Evolutionary conservation across 1,140 invertebrate species (phyloP), one percentile per base, ranked within the genome.

Genomic region (Anastrepha ludens): DNA sequence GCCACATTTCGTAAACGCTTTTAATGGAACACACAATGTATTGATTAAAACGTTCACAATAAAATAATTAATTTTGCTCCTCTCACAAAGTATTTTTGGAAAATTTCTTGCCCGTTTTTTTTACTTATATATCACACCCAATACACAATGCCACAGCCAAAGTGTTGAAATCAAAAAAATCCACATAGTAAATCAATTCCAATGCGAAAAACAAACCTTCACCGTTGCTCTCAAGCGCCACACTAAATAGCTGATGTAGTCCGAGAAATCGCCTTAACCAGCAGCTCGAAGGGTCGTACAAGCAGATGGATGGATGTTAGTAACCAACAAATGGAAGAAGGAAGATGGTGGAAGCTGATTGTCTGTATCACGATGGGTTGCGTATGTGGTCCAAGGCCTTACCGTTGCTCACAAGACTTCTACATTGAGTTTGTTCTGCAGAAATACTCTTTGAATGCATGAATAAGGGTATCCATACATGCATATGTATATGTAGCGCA

Each of bases 261-360:
- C 74, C 47, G 74, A 81, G 74, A 81, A 47, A 81, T 81, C 74
- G 74, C 74, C 74, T 81, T 81, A 81, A 81, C 74, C 74, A 81
- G 41, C n/a, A 50, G n/a, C 50, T 17, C 17, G 17, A 55, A 81
- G 74, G 47, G 47, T 55, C 17, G 47, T 47, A 20, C 17, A 47
- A 81, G 55, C 74, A 81, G 44, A 81, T 81, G 74, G 5, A 55
- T 55, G 74, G 5, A 29, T 55, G 7, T 29, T 58, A 47, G 74
- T 55, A 55, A n/a, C 6, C 47, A 81, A n/a, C 74, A 78, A 11
- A n/a, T n/a, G 5, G 47, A 78, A 78, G 44, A 50, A 78, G 47
- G 74, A 50, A 44, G 44, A 44, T 78, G 74, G 74, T 78, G 74
- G 74, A 78, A n/a, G 47, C 74, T 78, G 74, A n/a, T 78, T 50